These are phyloP conservation scores for Tachycineta bicolor DNA, from an alignment of 2,113 vertebrate species.

Conservation along the genomic window DNA sequence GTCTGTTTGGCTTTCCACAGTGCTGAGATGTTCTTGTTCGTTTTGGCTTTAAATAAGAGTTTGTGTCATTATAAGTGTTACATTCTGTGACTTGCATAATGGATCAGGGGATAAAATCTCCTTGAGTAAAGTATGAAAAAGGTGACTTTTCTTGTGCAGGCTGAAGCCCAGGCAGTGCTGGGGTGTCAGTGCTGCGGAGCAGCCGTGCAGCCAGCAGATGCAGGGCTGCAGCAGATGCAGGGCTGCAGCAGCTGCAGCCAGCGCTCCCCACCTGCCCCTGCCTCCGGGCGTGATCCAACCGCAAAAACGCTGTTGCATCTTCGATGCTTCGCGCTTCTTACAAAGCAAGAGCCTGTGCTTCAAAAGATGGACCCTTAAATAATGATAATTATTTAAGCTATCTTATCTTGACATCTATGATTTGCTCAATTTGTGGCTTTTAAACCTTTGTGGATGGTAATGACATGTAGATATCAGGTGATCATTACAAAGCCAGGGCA, in stretches of 20 bases:
- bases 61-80: background rate
- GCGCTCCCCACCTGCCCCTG: too few species aligned
- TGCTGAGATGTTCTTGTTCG: accelerated
- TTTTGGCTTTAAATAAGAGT: background rate
- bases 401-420: background rate
- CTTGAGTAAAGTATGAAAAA: accelerated
- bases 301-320: accelerated
- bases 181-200: too few species aligned
- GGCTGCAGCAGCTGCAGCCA: background rate
- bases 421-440: background rate
- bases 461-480: background rate
- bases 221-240: background rate
- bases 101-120: background rate
- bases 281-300: too few species aligned
- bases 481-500: background rate
- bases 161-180: too few species aligned
- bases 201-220: background rate
- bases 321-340: accelerated
- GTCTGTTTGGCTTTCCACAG: accelerated
- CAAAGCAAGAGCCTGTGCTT: background rate
- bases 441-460: background rate
- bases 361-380: background rate
- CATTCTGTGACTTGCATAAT: background rate
- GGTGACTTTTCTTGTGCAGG: too few species aligned
- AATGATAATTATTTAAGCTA: background rate